phyloP scores from a whole-genome alignment of 2,113 vertebrate species.

The Struthio camelus region DNA sequence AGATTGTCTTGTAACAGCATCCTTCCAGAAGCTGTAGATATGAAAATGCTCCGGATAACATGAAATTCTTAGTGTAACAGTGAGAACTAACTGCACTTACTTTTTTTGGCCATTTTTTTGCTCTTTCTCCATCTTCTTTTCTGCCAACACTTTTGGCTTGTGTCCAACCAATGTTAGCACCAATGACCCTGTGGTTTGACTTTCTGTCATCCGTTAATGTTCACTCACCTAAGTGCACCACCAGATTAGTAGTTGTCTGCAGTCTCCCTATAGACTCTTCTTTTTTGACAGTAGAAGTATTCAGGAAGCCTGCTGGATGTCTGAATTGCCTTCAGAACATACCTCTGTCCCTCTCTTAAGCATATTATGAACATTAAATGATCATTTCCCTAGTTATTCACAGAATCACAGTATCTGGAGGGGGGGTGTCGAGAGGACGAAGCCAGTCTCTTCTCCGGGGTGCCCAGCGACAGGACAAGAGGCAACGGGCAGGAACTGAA shows the following conservation, averaged over 20 bases:
- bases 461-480: too few relatives aligned
- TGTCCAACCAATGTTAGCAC: background rate
- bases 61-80: background rate
- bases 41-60: background rate
- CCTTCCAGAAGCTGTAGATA: background rate
- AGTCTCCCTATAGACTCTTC: too few relatives aligned
- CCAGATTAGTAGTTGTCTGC: too few relatives aligned
- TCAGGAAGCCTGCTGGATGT: background rate
- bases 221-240: too few relatives aligned
- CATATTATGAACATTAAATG: background rate
- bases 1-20: background rate
- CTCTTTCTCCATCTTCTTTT: fast-evolving
- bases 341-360: background rate
- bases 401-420: too few relatives aligned
- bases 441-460: too few relatives aligned
- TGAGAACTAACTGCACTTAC: background rate
- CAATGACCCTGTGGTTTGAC: background rate
- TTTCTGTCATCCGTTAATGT: too few relatives aligned
- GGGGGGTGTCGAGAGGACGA: too few relatives aligned
- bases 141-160: background rate
- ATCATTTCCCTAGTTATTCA: background rate
- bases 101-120: background rate
- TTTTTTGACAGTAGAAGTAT: background rate
- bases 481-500: too few relatives aligned
- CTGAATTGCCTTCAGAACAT: background rate